Base-by-base conservation (phyloP, 2,888 invertebrate species). In the Camptogramma bilineatum region DNA sequence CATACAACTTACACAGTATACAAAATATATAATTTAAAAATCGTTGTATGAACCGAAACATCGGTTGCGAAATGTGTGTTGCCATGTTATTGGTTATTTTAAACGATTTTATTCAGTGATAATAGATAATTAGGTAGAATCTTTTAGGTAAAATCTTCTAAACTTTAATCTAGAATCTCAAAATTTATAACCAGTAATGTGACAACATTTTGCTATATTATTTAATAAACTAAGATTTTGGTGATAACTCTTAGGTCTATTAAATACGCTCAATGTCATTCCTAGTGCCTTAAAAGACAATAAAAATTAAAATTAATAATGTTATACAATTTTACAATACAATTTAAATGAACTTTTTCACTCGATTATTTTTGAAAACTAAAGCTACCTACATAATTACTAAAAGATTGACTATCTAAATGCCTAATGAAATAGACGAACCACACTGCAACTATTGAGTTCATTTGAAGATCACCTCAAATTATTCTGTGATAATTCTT, bases 401-500 rank as follows among this genome's bases (percentile, higher is more conserved):
- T 39, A 39, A 39, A 28, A 39, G 34, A 13, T 3, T 39, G 34
- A 39, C 34, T 39, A 31, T 31, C 31, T 31, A 31, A 3, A 39
- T 2, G 34, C 54, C 39, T 42, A 51, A 13, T 16, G 31, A 2
- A 65, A 65, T 52, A 70, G 67, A 58, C 68, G 77, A 77, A 76
- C 79, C 78, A 79, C 56, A 64, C 66, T 60, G 50, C 44, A 62
- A 64, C 39, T 21, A 67, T 59, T 62, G 48, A 73, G 68, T 69
- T 68, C 72, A 82, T 89, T 91, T 92, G 92, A 88, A 92, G 87
- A 73, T 80, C 73, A 77, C 92, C 92, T 93, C 92, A 89, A 84
- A 85, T 82, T 85, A 86, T 91, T 91, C 92, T 93, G 92, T 93
- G 92, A 93, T 93, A 93, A 88, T 84, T 90, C 86, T 91, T 86